A percentile compares a stretch with the other conserved stretches of the same genome.
phyloP scores from a whole-genome alignment of 2,113 vertebrate species.

The Chaenogobius annularis region DNA sequence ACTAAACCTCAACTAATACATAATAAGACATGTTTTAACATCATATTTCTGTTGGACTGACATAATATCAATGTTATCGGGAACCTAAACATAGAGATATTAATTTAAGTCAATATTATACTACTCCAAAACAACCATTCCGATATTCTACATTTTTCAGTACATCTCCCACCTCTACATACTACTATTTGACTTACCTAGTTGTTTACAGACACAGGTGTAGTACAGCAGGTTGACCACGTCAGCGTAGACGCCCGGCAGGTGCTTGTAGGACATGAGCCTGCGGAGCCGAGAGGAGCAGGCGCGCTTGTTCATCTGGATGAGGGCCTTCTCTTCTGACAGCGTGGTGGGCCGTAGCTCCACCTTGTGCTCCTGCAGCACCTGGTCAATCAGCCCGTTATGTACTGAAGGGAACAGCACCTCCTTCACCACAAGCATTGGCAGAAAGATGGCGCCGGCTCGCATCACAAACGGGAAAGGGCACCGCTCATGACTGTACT shows the following conservation, averaged over 20 bases:
- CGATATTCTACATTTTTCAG: no score
- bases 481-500: slow-evolving; percentile 78
- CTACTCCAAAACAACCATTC: no score
- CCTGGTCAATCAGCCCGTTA: slow-evolving; percentile 81
- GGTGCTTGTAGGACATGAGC: slow-evolving; percentile 89
- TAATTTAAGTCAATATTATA: no score
- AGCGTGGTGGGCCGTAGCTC: slow-evolving; percentile 92
- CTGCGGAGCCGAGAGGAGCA: slow-evolving; percentile 90
- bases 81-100: no score
- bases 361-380: slow-evolving; percentile 90
- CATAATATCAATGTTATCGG: no score
- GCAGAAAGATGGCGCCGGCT: slow-evolving; percentile 87
- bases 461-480: slow-evolving; percentile 92
- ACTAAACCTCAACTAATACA: no score
- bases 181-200: slow-evolving; percentile 71
- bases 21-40: no score
- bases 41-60: no score
- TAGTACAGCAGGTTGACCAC: slow-evolving; percentile 86
- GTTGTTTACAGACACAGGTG: slow-evolving; percentile 79
- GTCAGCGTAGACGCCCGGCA: slow-evolving; percentile 79
- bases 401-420: slow-evolving; percentile 88
- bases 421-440: slow-evolving; percentile 93
- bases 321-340: slow-evolving; percentile 88
- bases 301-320: slow-evolving; percentile 82
- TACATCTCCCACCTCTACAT: no score